Evolutionary conservation across 1,140 invertebrate genomes (phyloP), one percentile per base, ranked within the genome.

Genomic region (Drosophila cardini): DNA sequence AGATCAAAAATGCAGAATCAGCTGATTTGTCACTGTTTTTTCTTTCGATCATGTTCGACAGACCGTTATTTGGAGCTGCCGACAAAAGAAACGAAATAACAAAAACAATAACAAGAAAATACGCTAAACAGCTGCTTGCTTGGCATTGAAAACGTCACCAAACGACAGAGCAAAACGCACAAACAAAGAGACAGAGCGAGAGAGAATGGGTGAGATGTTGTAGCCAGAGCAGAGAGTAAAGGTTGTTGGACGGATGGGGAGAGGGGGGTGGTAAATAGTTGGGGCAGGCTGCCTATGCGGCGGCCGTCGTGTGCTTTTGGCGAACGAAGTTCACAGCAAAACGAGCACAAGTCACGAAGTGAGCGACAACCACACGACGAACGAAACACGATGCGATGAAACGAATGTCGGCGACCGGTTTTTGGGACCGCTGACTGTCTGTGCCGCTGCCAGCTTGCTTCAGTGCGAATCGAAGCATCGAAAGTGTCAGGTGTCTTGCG

Each of bases 61-160:
- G 34, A 36, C 30, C 30, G 57, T 60, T 30, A 60, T 26, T 9
- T 46, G 13, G 32, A 46, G 57, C 34, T 50, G 48, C 48, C 45
- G 53, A 48, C 43, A 57, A 67, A 67, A 55, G 34, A 67, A 43
- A 11, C 53, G 6, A n/a, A 21, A 34, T 45, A 58, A 43, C 18
- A 43, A 57, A 11, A 62, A 58, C 68, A 52, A 50, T n/a, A 53
- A 56, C 48, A 65, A 68, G 64, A 36, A 61, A 36, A 61, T 60
- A 55, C 53, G 46, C 60, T 53, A 43, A 85, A 86, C 83, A 86
- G 83, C 83, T 86, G 83, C 83, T 86, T 64, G 83, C 79, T 87
- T 86, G 83, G 83, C 83, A 86, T 86, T 86, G 83, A 86, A 86
- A 86, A 73, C 52, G 71, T 60, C 55, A 56, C 18, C 30, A 56